phyloP scores from a whole-genome alignment of 2,797 vertebrate genomes.

The Pseudochaenichthys georgianus region DNA sequence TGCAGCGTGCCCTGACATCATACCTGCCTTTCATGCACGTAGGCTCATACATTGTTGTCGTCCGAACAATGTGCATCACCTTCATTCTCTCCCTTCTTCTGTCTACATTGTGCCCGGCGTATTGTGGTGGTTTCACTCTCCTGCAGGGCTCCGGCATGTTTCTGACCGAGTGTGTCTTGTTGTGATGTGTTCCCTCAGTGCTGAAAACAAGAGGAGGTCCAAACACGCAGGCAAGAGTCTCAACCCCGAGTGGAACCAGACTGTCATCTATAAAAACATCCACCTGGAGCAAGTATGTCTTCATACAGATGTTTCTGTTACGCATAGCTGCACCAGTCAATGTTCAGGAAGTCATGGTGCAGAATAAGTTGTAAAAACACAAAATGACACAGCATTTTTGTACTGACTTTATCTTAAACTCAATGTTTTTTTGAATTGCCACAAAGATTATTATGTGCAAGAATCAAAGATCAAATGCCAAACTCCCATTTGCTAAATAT shows the following conservation, averaged over 20 bases:
- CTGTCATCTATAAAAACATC: conserved; percentile 99
- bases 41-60: conserved; percentile 62
- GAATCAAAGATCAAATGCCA: no score
- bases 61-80: conserved; percentile 66
- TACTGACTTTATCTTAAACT: no score
- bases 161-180: conserved; percentile 40
- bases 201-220: conserved; percentile 96
- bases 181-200: conserved; percentile 83
- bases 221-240: conserved; percentile 95
- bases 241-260: conserved; percentile 99
- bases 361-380: no score
- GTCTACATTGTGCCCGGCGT: conserved; percentile 50
- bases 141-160: conserved; percentile 5
- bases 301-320: neutral
- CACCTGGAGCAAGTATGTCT: conserved; percentile 92
- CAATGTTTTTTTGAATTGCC: no score
- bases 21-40: conserved; percentile 63
- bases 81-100: conserved; percentile 59
- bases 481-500: no score
- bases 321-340: neutral
- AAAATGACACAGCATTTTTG: no score
- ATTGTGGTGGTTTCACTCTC: conserved; percentile 44
- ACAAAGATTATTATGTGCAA: no score
- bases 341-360: no score
- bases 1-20: conserved; percentile 66